Base-by-base conservation (phyloP, 2,797 vertebrate genomes). In the Acanthurus tractus region DNA sequence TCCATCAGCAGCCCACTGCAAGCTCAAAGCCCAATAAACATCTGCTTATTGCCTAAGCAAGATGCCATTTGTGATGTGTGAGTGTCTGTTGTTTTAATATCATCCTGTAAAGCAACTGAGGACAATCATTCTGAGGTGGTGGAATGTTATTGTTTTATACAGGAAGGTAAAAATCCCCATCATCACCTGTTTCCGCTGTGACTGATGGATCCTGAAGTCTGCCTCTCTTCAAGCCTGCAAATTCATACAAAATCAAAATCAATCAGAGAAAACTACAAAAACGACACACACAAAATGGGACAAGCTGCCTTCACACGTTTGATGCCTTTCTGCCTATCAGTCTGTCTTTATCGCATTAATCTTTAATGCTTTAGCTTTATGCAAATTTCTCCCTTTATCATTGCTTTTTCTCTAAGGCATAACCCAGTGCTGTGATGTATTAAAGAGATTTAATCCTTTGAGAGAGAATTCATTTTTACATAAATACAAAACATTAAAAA, bases 311-410 rank as follows among this genome's bases (percentile, higher is more conserved):
- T 13, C 3, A 3, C 1, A 23, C 8, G 46, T 55, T 8, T 49
- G 55, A 61, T 66, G 75, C 50, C 17, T 67, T 52, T 65, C 52
- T 70, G 36, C 13, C 54, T 59, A 40, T 70, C 44, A 49, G 9
- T 34, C 57, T 58, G 55, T 67, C 63, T 76, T 68, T 59, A 76
- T 79, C 55, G 1, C 34, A 79, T 79, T 17, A 58, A 80, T 83
- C 17, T 70, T 79, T 81, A 38, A 76, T 76, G 70, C 50, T 58
- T 64, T 45, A 57, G 38, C 22, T 68, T 78, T 66, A 87, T 84
- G 74, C 62, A 81, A 81, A 86, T 85, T 44, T 14, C 12, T 18
- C 63, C 57, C 48, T 78, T 74, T 71, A 61, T 83, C 57, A 54
- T 56, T 67, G 62, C 53, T 23, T 66, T 79, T 44, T 72, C 58